Base-by-base conservation (phyloP, 1,140 invertebrate genomes). In the Drosophila nigromelanica region DNA sequence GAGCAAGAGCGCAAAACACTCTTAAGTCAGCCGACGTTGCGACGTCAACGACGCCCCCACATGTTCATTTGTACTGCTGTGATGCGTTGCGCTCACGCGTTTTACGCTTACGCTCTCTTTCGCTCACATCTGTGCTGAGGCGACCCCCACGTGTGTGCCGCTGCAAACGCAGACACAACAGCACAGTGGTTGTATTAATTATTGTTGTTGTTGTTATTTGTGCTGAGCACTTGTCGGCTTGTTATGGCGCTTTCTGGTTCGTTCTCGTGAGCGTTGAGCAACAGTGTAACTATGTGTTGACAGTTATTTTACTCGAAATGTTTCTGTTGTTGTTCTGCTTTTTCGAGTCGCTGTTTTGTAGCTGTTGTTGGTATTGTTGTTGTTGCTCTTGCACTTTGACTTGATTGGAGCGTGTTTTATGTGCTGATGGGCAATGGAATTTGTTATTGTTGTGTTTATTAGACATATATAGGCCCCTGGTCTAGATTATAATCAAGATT, bases 21-120 rank as follows among this genome's bases (percentile, higher is more conserved):
- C 24, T 24, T 15, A 60, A 60, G 56, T 74, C 63, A 58, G 79
- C 59, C 81, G 78, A 78, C 63, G 54, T 56, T 52, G 21, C 62
- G 50, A 76, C 80, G 80, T 52, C 61, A 71, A 62, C 74, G 75
- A 66, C 81, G 78, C 81, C 81, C 81, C 82, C 81, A 77, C 81
- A 82, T 70, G 30, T 66, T 67, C 42, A 58, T 63, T 56, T 58
- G 35, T 47, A 24, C 8, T 35, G 8, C 33, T 8, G 8, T 45
- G 50, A 14, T 8, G 52, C 27, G 24, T 47, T 61, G 37, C 24
- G 59, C 72, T 70, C 74, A 74, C 73, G 54, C 64, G 60, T 54
- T 39, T 24, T 45, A 21, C 76, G 62, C 62, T 72, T 48, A 43
- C 15, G 60, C 51, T 35, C 50, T 24, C 24, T 76, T 37, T 21